phyloP scores from a whole-genome alignment of 1,140 invertebrate genomes.

The Heliothis virescens region DNA sequence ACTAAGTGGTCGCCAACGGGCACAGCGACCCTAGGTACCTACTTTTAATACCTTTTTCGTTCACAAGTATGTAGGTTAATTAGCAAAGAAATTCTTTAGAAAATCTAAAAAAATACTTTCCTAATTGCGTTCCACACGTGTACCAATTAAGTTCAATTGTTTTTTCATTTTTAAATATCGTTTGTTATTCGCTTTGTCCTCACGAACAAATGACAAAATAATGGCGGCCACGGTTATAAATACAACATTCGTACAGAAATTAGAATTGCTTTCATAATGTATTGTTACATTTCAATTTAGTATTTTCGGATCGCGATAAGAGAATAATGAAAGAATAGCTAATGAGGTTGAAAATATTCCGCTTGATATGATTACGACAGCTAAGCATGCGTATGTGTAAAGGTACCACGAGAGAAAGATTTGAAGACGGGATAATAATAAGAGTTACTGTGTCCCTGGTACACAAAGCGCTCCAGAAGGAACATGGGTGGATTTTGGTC shows the following conservation, averaged over 20 bases:
- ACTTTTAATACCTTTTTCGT: not conserved
- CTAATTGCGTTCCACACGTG: not conserved
- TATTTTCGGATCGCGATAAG: not conserved
- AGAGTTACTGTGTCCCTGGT: no score
- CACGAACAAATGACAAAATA: slow-evolving; percentile 10
- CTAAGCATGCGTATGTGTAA: no score
- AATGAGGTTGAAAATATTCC: no score
- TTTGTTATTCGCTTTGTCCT: slow-evolving; percentile 5
- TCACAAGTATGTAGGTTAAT: not conserved
- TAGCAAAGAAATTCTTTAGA: not conserved
- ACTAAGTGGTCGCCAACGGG: no score
- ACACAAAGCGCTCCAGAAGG: no score
- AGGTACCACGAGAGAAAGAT: no score
- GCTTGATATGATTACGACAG: no score
- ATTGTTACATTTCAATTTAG: not conserved
- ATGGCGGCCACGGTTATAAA: not conserved
- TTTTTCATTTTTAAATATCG: slow-evolving; percentile 12
- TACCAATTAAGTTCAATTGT: not conserved
- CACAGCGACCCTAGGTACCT: no score
- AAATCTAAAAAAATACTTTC: not conserved
- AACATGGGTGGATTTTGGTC: no score
- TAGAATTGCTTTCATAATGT: not conserved
- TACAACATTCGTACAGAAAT: not conserved
- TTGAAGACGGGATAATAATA: no score
- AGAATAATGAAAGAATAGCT: not conserved